Evolutionary conservation across 2,888 invertebrate genomes (phyloP), one percentile per base, ranked within the genome.

Genomic region (Sesia apiformis): DNA sequence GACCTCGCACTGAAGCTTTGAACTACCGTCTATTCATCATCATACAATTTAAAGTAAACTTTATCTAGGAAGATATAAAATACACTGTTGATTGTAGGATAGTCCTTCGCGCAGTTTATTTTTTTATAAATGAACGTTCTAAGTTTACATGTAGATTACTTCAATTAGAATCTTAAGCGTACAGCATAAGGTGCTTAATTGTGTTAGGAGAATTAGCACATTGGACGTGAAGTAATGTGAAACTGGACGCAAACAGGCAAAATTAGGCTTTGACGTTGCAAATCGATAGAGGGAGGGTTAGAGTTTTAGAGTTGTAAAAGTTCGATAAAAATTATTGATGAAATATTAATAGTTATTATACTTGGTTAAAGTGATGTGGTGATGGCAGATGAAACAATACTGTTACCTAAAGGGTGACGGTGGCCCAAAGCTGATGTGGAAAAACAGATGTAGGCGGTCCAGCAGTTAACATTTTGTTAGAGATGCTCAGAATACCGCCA

Each of bases 261-360:
- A 80, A 79, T 80, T 79, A 82, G 80, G 78, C 77, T 82, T 72
- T 72, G 65, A 67, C 65, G 71, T 69, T 65, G 70, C 70, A 73
- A 80, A 86, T 86, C 86, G 81, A 86, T 86, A 84, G 69, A 78
- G 75, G 79, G 76, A 69, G 72, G 68, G 63, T 68, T 69, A 59
- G 57, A 52, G 41, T n/a, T 3, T 5, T 68, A 81, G 78, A 63
- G 78, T 56, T 67, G 82, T 51, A 50, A 39, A 49, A 4, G 7
- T 7, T 38, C 40, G 40, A 8, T 49, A 51, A 5, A 39, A 41
- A 4, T 8, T 42, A 6, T 55, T 54, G 52, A 53, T 52, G 6
- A 38, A n/a, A 43, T 23, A 23, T 23, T 23, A 23, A 23, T 23
- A 23, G 23, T 1, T 23, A 23, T 23, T 23, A 23, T 2, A 23